phyloP scores from a whole-genome alignment of 2,113 vertebrate genomes.

The Myodes glareolus region DNA sequence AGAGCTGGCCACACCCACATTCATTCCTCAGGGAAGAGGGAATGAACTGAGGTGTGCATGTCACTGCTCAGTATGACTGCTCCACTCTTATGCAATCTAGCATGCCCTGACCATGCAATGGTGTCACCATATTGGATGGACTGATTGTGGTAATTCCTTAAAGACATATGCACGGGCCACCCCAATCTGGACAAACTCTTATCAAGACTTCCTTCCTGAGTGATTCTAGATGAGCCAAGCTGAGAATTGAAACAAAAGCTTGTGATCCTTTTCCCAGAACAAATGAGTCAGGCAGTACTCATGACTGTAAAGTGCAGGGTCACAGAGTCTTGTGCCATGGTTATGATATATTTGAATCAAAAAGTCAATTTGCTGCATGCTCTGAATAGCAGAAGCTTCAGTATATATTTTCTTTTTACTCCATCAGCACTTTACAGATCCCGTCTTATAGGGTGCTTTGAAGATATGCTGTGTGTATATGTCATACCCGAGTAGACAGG shows the following conservation, averaged over 20 bases:
- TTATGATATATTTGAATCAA: conserved; percentile 38
- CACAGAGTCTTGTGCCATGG: neutral
- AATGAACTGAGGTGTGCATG: neutral
- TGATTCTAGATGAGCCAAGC: neutral
- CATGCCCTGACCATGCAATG: fast-evolving
- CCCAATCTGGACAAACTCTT: neutral
- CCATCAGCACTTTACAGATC: neutral
- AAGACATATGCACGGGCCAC: neutral
- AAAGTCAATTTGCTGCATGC: neutral
- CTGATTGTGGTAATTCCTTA: neutral
- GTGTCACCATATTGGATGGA: neutral
- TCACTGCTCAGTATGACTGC: too few relatives aligned
- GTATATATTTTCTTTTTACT: neutral
- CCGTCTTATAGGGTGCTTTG: neutral
- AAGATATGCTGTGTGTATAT: neutral
- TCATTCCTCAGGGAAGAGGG: neutral
- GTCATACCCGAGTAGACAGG: neutral
- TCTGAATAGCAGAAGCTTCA: neutral
- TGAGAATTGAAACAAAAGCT: neutral
- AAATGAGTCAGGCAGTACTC: neutral
- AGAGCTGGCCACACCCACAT: neutral
- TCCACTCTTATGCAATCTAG: neutral
- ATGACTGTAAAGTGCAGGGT: neutral
- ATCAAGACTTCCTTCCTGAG: neutral
- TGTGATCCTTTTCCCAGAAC: neutral